phyloP scores from a whole-genome alignment of 2,797 vertebrate genomes.

The Catostomus latipinnis region DNA sequence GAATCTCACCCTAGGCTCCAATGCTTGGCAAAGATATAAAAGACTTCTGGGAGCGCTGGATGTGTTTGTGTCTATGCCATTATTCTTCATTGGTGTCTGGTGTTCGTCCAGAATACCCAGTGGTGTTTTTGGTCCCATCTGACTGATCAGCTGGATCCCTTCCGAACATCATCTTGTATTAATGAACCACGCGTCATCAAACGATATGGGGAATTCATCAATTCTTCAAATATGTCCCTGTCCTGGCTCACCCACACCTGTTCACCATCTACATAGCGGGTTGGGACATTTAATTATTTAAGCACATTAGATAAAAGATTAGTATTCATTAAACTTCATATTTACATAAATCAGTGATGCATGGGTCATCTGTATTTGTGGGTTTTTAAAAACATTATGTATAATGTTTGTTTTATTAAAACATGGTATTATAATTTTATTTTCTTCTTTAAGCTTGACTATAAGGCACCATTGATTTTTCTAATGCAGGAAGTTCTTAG shows the following conservation, averaged over 20 bases:
- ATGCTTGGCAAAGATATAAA: constrained; percentile 76
- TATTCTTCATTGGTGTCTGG: constrained; percentile 30
- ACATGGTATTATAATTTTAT: not conserved
- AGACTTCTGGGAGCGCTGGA: constrained; percentile 60
- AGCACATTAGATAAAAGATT: constrained; percentile 13
- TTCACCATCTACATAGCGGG: constrained; percentile 46
- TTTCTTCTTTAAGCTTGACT: not conserved
- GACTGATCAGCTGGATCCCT: constrained; percentile 58
- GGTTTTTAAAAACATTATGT: not conserved
- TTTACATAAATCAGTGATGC: not conserved
- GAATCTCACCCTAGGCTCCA: constrained; percentile 74
- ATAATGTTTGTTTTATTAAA: not conserved
- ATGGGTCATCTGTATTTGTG: not conserved
- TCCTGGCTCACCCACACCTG: constrained; percentile 56
- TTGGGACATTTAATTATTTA: constrained; percentile 48
- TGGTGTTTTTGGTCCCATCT: constrained; percentile 75
- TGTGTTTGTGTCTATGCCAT: constrained; percentile 51
- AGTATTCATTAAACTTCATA: not conserved
- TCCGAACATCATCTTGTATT: constrained; percentile 63
- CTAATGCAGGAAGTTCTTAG: too few relatives aligned
- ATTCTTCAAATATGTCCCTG: constrained; percentile 63
- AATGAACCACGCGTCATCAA: constrained; percentile 77
- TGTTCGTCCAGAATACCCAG: constrained; percentile 62
- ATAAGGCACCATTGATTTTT: too few relatives aligned
- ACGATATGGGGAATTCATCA: constrained; percentile 75